A percentile compares a stretch with the other conserved stretches of the same genome.
Conservation (phyloP, 2,888 invertebrate species). For the Dorcus parallelipipedus region DNA sequence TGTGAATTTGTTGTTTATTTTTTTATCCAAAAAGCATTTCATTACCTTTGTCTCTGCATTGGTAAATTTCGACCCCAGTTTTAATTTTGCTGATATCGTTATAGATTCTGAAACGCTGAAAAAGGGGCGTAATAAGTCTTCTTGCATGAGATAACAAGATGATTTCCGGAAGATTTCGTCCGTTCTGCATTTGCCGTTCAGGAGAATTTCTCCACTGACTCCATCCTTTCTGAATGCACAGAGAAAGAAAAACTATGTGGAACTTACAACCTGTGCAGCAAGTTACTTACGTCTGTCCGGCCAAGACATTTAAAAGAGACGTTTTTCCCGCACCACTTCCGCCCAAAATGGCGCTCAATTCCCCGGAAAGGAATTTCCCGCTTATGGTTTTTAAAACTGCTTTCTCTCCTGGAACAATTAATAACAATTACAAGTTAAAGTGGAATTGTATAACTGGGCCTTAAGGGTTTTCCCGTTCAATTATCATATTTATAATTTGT, state of each 20-base stretch:
- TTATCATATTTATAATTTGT: no score
- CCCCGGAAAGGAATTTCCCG: constrained; percentile 71
- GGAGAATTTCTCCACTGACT: constrained; percentile 70
- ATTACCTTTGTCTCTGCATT: constrained; percentile 36
- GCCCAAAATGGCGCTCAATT: constrained; percentile 87
- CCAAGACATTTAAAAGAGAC: constrained; percentile 78
- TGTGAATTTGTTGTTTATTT: neutral
- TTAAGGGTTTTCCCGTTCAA: no score
- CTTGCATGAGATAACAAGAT: constrained; percentile 95
- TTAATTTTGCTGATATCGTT: constrained; percentile 85
- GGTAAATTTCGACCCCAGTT: constrained; percentile 57
- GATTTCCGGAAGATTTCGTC: constrained; percentile 78
- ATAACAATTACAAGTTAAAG: no score
- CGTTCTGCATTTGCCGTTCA: constrained; percentile 78
- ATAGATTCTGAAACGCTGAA: constrained; percentile 87
- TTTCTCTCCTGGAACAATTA: neutral
- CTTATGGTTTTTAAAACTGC: constrained; percentile 74
- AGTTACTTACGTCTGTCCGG: constrained; percentile 58
- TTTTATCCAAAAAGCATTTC: constrained; percentile 27
- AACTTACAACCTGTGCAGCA: no score
- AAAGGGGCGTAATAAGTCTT: constrained; percentile 80
- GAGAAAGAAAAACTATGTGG: no score
- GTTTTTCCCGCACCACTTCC: constrained; percentile 90
- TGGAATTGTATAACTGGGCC: no score
- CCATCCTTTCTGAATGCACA: constrained; percentile 47